These are phyloP conservation scores for Papilio glaucus DNA, from an alignment of 1,140 invertebrate genomes.

Conservation along the genomic window DNA sequence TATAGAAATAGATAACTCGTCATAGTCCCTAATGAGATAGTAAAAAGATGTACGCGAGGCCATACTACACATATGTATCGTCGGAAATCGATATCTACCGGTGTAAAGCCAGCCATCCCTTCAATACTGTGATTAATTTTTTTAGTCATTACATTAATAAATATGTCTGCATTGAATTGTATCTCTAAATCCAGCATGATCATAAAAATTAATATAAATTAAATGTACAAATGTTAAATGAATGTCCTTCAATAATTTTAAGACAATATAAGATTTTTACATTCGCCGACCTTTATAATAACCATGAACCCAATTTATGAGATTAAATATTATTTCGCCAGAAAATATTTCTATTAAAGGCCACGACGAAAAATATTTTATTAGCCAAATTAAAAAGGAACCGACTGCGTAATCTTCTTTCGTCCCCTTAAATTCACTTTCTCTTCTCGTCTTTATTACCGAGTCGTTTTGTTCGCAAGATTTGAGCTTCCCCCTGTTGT, in stretches of 20 bases:
- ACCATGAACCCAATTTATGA: conserved; percentile 31
- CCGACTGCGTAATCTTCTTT: conserved; percentile 84
- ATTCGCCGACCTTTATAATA: conserved; percentile 15
- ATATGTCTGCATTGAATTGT: neutral
- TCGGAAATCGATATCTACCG: no score
- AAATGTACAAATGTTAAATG: neutral
- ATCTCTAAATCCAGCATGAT: neutral
- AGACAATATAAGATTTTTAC: conserved; percentile 13
- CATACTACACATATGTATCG: no score
- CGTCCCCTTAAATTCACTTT: conserved; percentile 86
- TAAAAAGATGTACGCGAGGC: no score
- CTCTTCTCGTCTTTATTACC: conserved; percentile 85
- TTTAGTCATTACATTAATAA: no score
- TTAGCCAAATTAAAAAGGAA: conserved; percentile 81
- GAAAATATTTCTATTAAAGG: conserved; percentile 45
- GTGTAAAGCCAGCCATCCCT: no score
- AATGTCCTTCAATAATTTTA: neutral
- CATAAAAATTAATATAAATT: neutral
- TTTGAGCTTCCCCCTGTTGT: conserved; percentile 76
- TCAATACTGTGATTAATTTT: no score
- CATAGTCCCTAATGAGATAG: no score
- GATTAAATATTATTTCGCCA: conserved; percentile 43
- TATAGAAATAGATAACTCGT: no score
- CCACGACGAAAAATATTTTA: conserved; percentile 58
- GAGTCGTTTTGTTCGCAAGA: conserved; percentile 83